Evolutionary conservation across 1,140 invertebrate genomes (phyloP), one percentile per base, ranked within the genome.

Genomic region (Zaprionus ornatus): DNA sequence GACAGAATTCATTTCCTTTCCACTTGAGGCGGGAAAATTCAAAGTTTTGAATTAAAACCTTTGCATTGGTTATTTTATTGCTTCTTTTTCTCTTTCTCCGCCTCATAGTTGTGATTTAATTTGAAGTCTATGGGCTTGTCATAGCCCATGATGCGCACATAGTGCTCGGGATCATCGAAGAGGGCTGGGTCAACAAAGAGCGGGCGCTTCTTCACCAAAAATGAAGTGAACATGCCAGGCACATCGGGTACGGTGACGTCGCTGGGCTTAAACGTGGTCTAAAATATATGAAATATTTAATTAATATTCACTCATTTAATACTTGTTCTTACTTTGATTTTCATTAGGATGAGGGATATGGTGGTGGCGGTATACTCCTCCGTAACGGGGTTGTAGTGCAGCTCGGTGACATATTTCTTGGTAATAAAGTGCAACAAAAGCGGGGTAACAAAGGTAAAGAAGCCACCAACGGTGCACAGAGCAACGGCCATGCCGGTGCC

Each of bases 41-140:
- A 48, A 61, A n/a, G 40, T 27, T 27, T 40, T 40, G 37, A 23
- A 2, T 55, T 25, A 40, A n/a, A 21, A 32, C 37, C 6, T 42
- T 42, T n/a, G 5, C n/a, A 1, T 45, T 7, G n/a, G 40, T 35
- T 10, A 1, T 4, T 69, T 87, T 87, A 82, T 76, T 90, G 42
- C 37, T 85, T 23, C 10, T 85, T 80, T 57, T 72, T 68, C 1
- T 56, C 19, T 45, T 70, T 65, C 12, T 70, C 3, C 1, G 37
- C 6, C 12, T 61, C 65, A 1, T 35, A 56, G 1, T 60, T 77
- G 0, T 77, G 32, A 35, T 91, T 84, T 25, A 96, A 79, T 93
- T 96, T 95, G 65, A 97, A 96, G 93, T 98, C 96, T 40, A 98
- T 93, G 7, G 97, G 97, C 92, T 98, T 97, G 86, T 99, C 97